Evolutionary conservation across 2,113 vertebrate genomes (phyloP), one percentile per base, ranked within the genome.

Genomic region (Odontophorus gujanensis): DNA sequence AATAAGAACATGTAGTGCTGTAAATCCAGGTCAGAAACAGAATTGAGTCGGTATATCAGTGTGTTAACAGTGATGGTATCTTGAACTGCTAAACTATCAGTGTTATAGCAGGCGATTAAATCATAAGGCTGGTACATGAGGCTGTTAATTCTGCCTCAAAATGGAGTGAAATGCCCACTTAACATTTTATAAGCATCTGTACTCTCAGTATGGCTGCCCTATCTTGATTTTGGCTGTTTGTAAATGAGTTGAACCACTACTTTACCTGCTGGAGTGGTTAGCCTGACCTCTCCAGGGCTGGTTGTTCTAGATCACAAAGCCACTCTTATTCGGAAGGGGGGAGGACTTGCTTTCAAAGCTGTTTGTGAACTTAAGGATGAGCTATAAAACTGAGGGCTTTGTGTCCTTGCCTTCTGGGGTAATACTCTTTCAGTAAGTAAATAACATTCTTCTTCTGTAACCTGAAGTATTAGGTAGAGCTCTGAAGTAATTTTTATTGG

Each of bases 1-100:
- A 93, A 74, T 89, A 92, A 92, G 74, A 89, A 91, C 15, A 30
- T 90, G 13, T 74, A 87, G 38, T 65, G 90, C 69, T 75, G 74
- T 95, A 95, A 94, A 96, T 96, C 66, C 69, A 86, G 92, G 91
- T 94, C 96, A 94, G 81, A 55, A 93, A 77, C 86, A 71, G 94
- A 94, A 95, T 9, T 85, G 90, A 63, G 68, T 86, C 18, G 1
- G 66, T 96, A 36, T 83, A 85, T 94, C 83, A 84, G 80, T 74
- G 58, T 92, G 80, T 94, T 96, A 96, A 94, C 68, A 91, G 50
- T 51, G 82, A 76, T 87, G 76, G 51, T 93, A 81, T 45, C 81
- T 79, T 75, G 81, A 96, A 90, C 83, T 96, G 74, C 77, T 95
- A 87, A 94, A 69, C 95, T 93, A 72, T 93, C 87, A 81, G 74